Evolutionary conservation across 2,888 invertebrate species (phyloP).

Genomic region (Cepaea hortensis): DNA sequence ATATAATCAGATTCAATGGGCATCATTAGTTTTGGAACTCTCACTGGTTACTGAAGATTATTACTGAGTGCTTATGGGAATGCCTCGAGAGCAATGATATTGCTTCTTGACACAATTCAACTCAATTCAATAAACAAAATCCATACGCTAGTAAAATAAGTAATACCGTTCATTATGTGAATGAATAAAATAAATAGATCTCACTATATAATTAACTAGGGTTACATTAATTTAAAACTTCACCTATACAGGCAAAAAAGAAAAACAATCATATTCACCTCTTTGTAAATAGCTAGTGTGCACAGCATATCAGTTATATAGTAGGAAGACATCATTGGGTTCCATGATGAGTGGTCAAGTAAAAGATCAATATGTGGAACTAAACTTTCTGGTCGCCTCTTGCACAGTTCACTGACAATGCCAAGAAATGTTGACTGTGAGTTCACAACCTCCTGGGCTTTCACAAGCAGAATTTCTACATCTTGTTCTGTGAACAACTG

Average conservation of each 20-base stretch:
- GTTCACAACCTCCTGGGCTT: conserved; percentile 40
- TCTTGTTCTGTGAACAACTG: conserved; percentile 53
- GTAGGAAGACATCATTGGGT: conserved; percentile 26
- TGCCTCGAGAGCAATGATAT: too few relatives aligned
- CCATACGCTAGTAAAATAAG: too few relatives aligned
- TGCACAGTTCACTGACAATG: conserved; percentile 48
- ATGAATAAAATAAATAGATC: too few relatives aligned
- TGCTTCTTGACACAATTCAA: too few relatives aligned
- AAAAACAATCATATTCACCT: conserved; percentile 9
- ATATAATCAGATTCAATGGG: too few relatives aligned
- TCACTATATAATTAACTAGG: too few relatives aligned
- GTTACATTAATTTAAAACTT: too few relatives aligned
- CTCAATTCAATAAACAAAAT: too few relatives aligned
- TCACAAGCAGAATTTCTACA: conserved; percentile 48
- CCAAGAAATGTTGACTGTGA: conserved; percentile 43
- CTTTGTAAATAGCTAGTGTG: conserved; percentile 40
- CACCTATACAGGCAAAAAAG: neutral
- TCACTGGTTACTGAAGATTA: too few relatives aligned
- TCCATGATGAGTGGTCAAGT: conserved; percentile 39
- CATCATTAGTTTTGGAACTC: too few relatives aligned
- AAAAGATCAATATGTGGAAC: conserved; percentile 44
- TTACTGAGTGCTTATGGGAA: too few relatives aligned
- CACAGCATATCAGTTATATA: conserved; percentile 40
- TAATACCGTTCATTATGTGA: too few relatives aligned
- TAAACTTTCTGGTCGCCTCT: conserved; percentile 45